phyloP scores from a whole-genome alignment of 2,888 invertebrate genomes.

The Ormyrus rosae region DNA sequence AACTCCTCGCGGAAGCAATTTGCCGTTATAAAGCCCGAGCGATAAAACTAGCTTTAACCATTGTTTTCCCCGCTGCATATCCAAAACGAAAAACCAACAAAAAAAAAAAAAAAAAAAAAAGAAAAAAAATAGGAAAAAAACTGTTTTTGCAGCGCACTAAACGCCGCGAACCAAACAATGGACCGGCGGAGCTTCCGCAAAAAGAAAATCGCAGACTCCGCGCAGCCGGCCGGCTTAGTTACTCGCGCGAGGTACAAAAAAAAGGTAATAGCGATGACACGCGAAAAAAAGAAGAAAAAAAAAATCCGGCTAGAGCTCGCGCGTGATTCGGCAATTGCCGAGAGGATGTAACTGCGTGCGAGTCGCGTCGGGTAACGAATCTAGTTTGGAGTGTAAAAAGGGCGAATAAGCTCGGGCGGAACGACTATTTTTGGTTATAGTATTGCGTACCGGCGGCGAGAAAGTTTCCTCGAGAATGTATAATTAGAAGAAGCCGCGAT shows the following conservation, averaged over 20 bases:
- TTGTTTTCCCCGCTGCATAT: too few species aligned
- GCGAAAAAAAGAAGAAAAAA: neutral
- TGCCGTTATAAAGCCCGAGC: too few species aligned
- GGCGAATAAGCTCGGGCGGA: neutral
- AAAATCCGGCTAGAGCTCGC: neutral
- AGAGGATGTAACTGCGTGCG: neutral
- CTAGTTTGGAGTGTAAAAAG: neutral
- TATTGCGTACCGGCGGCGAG: constrained; percentile 20
- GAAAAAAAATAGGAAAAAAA: constrained; percentile 18
- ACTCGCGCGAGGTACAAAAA: neutral
- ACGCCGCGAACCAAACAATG: constrained; percentile 14
- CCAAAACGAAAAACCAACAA: too few species aligned
- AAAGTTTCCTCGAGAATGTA: neutral
- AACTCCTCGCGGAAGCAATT: too few species aligned
- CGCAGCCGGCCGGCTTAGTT: neutral
- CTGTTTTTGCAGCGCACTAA: constrained; percentile 13
- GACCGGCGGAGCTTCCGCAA: neutral
- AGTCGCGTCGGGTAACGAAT: too few species aligned
- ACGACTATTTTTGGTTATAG: constrained; percentile 17
- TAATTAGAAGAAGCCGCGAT: too few species aligned
- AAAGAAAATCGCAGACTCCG: constrained; percentile 1
- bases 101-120: neutral
- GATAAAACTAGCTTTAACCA: too few species aligned
- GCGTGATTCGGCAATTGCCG: constrained; percentile 8
- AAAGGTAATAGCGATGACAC: too few species aligned